Percentiles rank a stretch among this genome's conserved stretches.
Evolutionary conservation across 2,113 vertebrate genomes (phyloP).

Genomic region (Myiozetetes cayanensis): DNA sequence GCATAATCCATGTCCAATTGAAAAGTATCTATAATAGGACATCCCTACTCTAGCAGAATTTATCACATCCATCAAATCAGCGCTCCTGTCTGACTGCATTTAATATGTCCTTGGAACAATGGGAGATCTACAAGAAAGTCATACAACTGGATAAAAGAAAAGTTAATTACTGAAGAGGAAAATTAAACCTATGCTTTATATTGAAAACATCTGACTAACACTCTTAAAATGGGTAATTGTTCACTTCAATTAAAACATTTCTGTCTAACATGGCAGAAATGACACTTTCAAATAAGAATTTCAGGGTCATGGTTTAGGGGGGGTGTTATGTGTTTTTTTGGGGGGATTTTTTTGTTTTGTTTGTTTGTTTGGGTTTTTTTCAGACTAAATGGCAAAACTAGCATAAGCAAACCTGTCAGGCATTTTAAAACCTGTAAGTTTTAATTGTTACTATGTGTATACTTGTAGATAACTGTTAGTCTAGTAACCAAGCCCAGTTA

Average conservation of each 20-base stretch:
- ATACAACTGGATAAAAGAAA: neutral
- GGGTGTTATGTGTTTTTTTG: neutral
- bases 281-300: neutral
- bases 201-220: neutral
- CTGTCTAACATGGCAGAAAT: neutral
- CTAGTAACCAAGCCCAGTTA: neutral
- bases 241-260: neutral
- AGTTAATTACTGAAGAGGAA: neutral
- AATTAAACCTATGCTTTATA: neutral
- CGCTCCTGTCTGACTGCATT: neutral
- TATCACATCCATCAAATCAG: neutral
- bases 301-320: rapidly evolving
- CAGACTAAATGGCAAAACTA: neutral
- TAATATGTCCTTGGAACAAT: neutral
- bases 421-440: neutral
- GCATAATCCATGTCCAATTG: neutral
- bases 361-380: neutral
- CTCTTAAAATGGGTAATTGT: neutral
- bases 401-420: neutral
- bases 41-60: neutral
- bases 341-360: no score
- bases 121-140: neutral
- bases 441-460: neutral
- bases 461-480: neutral
- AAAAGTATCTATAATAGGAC: neutral